Evolutionary conservation across 2,888 invertebrate genomes (phyloP), one percentile per base, ranked within the genome.

Genomic region (Aphidoletes aphidimyza): DNA sequence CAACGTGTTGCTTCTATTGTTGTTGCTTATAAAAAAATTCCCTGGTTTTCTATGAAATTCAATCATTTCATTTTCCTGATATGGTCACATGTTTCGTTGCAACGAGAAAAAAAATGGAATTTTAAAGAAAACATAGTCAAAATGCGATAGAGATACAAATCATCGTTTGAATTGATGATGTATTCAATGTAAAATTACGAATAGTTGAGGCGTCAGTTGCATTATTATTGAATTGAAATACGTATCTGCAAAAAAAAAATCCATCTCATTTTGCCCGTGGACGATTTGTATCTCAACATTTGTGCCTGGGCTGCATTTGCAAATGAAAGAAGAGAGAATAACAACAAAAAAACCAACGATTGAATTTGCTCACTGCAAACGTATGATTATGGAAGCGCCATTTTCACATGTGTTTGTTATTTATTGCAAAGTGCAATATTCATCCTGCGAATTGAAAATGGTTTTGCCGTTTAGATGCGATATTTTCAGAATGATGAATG

Each of bases 341-440:
- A 26, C n/a, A 54, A 26, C 26, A 30, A 69, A 69, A 69, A 22
- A n/a, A n/a, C 54, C 8, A 6, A 30, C 30, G 30, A 69, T 69
- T 69, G 69, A 30, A 30, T 30, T 69, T 8, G 34, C 34, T 69
- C 69, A 30, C 30, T 69, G 69, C 69, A 69, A 69, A 69, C 69
- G 69, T 69, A 69, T 69, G 22, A 81, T 81, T 36, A 81, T 81
- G 11, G 81, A 81, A 81, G 81, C 81, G 81, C 81, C 81, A 37
- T 37, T 81, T 81, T 37, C 37, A 81, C 37, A 81, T 81, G 81
- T 81, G 37, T 81, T 37, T 22, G 81, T 81, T 81, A 37, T 81
- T 81, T 81, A 81, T 81, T 81, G 81, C 81, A 81, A 6, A 54
- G 22, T 54, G 69, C 69, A 69, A 34, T 30, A 69, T 54, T 54